A percentile compares a stretch with the other conserved stretches of the same genome.
These are phyloP conservation scores for Pandion haliaetus DNA, from an alignment of 2,113 vertebrate species.

Conservation along the genomic window DNA sequence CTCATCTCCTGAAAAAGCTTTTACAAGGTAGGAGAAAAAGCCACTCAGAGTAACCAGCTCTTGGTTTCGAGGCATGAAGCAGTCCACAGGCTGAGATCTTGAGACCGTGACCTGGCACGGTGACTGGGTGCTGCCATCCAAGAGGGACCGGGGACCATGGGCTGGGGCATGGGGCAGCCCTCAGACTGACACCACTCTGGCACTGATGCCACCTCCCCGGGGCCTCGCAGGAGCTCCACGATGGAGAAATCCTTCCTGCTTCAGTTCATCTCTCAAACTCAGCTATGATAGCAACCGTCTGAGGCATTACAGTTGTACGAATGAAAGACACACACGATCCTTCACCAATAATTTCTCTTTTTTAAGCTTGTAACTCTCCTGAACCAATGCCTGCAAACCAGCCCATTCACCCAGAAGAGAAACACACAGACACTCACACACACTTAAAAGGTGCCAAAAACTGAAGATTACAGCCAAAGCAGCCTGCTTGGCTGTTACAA, in stretches of 20 bases:
- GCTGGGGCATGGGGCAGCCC: background rate
- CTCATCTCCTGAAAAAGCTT: background rate
- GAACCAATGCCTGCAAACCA: background rate
- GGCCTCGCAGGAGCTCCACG: rapidly evolving
- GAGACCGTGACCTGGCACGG: rapidly evolving
- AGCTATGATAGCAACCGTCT: rapidly evolving
- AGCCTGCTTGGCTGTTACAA: background rate
- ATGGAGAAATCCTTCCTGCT: background rate
- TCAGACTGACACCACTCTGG: background rate
- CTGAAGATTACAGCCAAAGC: background rate
- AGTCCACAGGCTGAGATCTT: background rate
- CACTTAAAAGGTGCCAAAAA: background rate
- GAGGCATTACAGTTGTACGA: background rate
- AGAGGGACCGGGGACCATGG: too few species aligned
- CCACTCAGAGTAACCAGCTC: background rate
- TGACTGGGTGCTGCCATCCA: background rate
- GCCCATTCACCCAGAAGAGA: too few species aligned
- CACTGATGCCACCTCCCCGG: rapidly evolving
- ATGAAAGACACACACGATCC: background rate
- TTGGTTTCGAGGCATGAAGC: background rate
- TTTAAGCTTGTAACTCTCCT: background rate
- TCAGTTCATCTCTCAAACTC: background rate
- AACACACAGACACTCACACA: rapidly evolving
- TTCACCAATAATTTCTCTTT: background rate
- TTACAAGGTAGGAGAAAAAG: background rate